Evolutionary conservation across 37 sponge, comb jelly and placozoan species (phyloP), one percentile per base, ranked within the genome.

Genomic region (Oopsacas minuta): DNA sequence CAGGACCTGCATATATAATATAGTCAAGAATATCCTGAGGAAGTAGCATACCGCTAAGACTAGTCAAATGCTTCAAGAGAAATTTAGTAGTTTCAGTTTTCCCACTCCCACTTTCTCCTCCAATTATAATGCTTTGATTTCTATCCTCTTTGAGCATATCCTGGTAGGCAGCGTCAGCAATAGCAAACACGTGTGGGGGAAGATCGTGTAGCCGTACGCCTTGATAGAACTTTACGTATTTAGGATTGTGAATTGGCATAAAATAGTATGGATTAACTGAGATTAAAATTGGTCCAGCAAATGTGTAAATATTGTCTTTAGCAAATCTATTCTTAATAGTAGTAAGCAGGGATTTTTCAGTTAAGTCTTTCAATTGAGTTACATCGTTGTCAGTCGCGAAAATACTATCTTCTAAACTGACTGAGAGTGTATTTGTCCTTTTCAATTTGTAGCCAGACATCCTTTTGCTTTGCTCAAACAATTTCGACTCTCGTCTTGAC

Each of bases 91-190:
- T 86, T 86, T 95, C 96, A 0, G 96, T 93, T 86, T 95, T 95
- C 36, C 96, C 96, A 39, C 93, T 89, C 12, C 96, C 96, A 69
- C 93, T 93, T 90, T 95, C 96, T 1, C 96, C 96, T 36, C 96
- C 93, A 69, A 95, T 92, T 17, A 95, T 88, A 8, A 95, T 89
- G 28, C 93, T 84, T 86, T 95, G 93, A 84, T 95, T 89, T 37
- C 82, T 12, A 12, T 87, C 39, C 37, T 92, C 88, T 1, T 75
- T 82, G 36, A 95, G 53, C 96, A 95, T 91, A 37, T 87, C 87
- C 81, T 88, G 61, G 81, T 93, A 95, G 1, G 96, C 85, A 22
- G 53, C 90, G 82, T 93, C 93, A 30, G 96, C 96, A 22, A 93
- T 88, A 20, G 96, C 96, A 84, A 92, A 95, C 8, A 95, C 91